phyloP scores from a whole-genome alignment of 2,797 vertebrate species.

The Rhinophrynus dorsalis region DNA sequence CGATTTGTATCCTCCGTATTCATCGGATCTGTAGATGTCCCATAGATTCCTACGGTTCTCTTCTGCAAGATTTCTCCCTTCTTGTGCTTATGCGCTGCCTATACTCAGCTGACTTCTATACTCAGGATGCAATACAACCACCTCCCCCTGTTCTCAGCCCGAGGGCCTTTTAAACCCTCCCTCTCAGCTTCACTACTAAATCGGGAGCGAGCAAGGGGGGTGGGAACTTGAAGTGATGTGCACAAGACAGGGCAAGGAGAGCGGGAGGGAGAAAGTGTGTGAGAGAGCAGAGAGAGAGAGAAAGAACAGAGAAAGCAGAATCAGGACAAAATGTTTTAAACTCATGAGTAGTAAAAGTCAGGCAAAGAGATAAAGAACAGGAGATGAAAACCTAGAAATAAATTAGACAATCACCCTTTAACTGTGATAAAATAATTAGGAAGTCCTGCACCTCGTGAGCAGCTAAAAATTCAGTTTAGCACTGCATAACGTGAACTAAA shows the following conservation, averaged over 20 bases:
- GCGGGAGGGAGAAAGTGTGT: not conserved
- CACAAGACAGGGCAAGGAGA: constrained; percentile 18
- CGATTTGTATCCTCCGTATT: not conserved
- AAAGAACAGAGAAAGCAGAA: not conserved
- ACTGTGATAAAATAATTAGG: no score
- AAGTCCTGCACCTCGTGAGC: no score
- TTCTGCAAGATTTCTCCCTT: not conserved
- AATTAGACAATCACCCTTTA: no score
- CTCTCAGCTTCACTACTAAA: constrained; percentile 10
- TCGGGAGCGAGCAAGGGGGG: constrained; percentile 36
- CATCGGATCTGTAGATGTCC: not conserved
- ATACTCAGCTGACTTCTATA: constrained; percentile 40
- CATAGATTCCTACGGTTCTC: not conserved
- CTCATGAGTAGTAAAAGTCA: no score
- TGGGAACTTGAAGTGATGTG: constrained; percentile 13
- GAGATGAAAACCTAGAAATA: no score
- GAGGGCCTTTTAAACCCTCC: constrained; percentile 33
- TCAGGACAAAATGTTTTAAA: no score
- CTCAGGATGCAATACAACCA: constrained; percentile 22
- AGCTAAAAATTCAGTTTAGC: no score
- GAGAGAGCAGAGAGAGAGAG: not conserved
- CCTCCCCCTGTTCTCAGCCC: constrained; percentile 37
- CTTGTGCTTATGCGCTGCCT: constrained; percentile 13
- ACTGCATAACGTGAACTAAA: no score
- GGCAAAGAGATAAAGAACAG: no score